Evolutionary conservation across 2,113 vertebrate genomes (phyloP), one percentile per base, ranked within the genome.

Genomic region (Oceanodroma tethys): DNA sequence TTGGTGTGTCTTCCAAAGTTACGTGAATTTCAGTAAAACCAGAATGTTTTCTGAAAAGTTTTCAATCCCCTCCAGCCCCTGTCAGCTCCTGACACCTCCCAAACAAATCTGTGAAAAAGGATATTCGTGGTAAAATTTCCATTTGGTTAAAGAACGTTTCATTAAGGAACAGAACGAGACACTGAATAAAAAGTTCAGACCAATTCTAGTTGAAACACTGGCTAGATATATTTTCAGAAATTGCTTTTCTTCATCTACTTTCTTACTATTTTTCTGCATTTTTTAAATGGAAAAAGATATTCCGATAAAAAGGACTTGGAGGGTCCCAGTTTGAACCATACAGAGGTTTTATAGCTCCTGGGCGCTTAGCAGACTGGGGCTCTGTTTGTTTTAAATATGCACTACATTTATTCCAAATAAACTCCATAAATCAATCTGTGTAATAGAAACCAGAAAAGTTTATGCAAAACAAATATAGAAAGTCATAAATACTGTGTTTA

Each of bases 101-200:
- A 87, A 79, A 85, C 70, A 82, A 81, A 90, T 91, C 66, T 79
- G 62, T 90, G 93, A 86, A 96, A 95, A 96, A 89, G 91, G 74
- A 94, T 96, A 96, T 93, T 96, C 11, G 9, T 95, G 96, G 96
- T 93, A 96, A 97, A 81, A 62, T 93, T 96, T 93, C 95, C 93
- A 92, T 93, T 95, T 83, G 96, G 92, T 94, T 96, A 78, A 94
- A 92, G 67, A 88, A 90, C 40, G 2, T 88, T 86, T 94, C 75
- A 82, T 94, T 94, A 96, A 94, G 50, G 79, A 92, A 90, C 48
- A 86, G 71, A 91, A 95, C 0, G 4, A 94, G 79, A 62, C 62
- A 58, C 48, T 34, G 55, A 95, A 90, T 90, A 88, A 70, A 76
- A 83, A 92, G 84, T 76, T 90, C 71, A 90, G 92, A 73, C 20